Base-by-base conservation (phyloP, 2,888 invertebrate species). In the Xestia rhomboidea region DNA sequence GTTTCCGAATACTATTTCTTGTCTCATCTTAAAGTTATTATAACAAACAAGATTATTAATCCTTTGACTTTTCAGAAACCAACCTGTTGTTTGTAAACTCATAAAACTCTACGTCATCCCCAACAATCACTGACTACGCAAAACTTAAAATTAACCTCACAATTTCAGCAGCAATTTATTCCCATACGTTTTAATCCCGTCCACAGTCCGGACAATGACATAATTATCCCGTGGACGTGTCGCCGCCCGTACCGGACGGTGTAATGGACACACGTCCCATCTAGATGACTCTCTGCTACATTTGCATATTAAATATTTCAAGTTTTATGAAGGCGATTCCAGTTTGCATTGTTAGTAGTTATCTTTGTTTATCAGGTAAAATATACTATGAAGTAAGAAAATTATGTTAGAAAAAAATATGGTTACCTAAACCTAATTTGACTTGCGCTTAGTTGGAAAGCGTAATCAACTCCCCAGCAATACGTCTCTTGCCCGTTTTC, bases 211-310 rank as follows among this genome's bases (percentile, higher is more conserved):
- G 62, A 62, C 70, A 69, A 80, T 86, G 78, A 76, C 76, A 68
- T 85, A 81, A 88, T 88, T 88, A 88, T 75, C 68, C 7, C 73
- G 69, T 67, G 80, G 84, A 88, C 89, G 87, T 81, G 81, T 72
- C 70, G 84, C 18, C 66, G 30, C 68, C 68, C 64, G 74, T 49
- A 34, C 57, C 84, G 89, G 87, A 85, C 89, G 34, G 76, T 79
- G 51, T 87, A 88, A 88, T 82, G 84, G 80, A 79, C 81, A 79
- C 88, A 89, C 88, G 88, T 88, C 49, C 73, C 76, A 60, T 27
- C 51, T 11, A 87, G 77, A 89, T 86, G 81, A 80, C 64, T 77
- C 73, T 70, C 68, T 60, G 44, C 63, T 69, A 68, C 63, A 87
- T 88, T 87, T 84, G 81, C 82, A 86, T 89, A 84, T 27, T 38